phyloP scores from a whole-genome alignment of 53 echinoderm and acorn worm genomes.

The Crossaster papposus region DNA sequence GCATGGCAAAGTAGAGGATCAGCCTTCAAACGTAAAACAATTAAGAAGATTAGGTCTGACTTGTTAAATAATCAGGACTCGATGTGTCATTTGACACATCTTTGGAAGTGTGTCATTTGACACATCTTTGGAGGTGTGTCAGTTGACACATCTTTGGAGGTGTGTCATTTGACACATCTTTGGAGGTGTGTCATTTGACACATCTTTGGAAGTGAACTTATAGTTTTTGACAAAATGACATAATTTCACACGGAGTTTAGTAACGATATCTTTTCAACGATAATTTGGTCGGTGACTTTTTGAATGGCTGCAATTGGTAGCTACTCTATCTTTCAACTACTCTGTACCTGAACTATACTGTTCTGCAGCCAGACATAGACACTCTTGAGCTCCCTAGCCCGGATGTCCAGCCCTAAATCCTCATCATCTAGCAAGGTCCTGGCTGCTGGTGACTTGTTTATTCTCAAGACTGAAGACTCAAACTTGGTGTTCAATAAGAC shows the following conservation, averaged over 20 bases:
- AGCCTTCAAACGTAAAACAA: conserved; percentile 24
- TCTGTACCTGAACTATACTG: conserved; percentile 26
- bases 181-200: too few species aligned
- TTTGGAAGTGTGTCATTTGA: too few species aligned
- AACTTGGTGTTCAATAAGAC: conserved; percentile 39
- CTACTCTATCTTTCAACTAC: not conserved
- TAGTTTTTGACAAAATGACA: too few species aligned
- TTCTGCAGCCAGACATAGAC: conserved; percentile 50
- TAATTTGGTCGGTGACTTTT: too few species aligned
- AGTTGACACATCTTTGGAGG: too few species aligned
- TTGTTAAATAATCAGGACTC: not conserved
- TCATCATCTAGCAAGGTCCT: conserved; percentile 18
- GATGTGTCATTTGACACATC: too few species aligned
- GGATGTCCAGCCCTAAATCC: conserved; percentile 16
- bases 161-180: too few species aligned
- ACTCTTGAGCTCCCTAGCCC: conserved; percentile 10
- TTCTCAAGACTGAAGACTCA: conserved; percentile 34
- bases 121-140: too few species aligned
- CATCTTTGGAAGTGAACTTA: too few species aligned
- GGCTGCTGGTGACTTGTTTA: not conserved
- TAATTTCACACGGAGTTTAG: too few species aligned
- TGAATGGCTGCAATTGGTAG: too few species aligned
- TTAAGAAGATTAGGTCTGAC: not conserved
- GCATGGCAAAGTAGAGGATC: conserved; percentile 40
- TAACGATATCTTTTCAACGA: too few species aligned